Base-by-base conservation (phyloP, 1,140 invertebrate genomes). In the Ostrea denselamellosa region DNA sequence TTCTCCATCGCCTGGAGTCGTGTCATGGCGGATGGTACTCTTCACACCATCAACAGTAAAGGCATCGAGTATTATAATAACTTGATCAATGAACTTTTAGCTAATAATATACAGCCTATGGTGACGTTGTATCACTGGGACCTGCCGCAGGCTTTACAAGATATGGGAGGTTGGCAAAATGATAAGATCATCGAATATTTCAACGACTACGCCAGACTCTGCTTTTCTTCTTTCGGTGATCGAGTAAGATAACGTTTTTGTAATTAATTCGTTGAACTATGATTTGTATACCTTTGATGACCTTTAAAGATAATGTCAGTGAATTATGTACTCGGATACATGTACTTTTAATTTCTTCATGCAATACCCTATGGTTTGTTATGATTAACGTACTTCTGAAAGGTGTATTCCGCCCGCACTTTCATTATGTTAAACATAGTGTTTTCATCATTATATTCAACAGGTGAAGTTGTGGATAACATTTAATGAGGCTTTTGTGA, bases 121-220 rank as follows among this genome's bases (percentile, higher is more conserved):
- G 96, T 97, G 0, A 96, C 94, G 0, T 85, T 96, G 14, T 96
- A 95, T 90, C 95, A 96, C 90, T 95, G 95, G 94, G 95, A 96
- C 88, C 89, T 95, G 71, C 94, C 95, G 3, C 94, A 95, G 87
- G 91, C 91, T 52, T 92, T 96, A 9, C 91, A 95, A 81, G 93
- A 95, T 22, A 86, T 87, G 12, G 95, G 93, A 28, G 96, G 96
- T 0, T 96, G 96, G 95, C 90, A 95, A 4, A 96, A 96, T 89
- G 92, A 94, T 4, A 82, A 94, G 2, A 95, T 96, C 22, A 92
- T 95, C 0, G 94, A 96, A 22, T 96, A 95, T 89, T 96, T 96
- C 88, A 93, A 94, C 28, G 92, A 95, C 54, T 96, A 95, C 89
- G 94, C 95, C 8, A 85, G 93, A 52, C 84, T 95, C 0, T 94